Evolutionary conservation across 1,140 invertebrate genomes (phyloP).

Genomic region (Aphaenogaster floridana): DNA sequence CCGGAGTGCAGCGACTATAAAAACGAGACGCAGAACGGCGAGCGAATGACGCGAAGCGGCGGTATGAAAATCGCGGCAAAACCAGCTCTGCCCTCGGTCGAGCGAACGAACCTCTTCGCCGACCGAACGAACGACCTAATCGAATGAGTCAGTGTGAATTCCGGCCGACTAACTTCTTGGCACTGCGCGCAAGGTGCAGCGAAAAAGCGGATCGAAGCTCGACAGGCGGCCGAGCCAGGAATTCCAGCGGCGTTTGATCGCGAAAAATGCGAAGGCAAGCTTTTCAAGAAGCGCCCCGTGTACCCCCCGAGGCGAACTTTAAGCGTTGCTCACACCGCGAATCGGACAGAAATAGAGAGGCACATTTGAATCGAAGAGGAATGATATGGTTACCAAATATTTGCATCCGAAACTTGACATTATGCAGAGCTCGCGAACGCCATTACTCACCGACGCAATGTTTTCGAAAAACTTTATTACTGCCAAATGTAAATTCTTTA

Average conservation of each 20-base stretch:
- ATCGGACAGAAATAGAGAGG: slow-evolving; percentile 15
- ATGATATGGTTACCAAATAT: neutral
- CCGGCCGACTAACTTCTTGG: slow-evolving; percentile 64
- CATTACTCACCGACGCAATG: neutral
- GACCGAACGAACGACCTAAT: slow-evolving; percentile 55
- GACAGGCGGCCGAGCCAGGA: slow-evolving; percentile 52
- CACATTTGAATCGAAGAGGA: neutral
- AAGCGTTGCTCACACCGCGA: slow-evolving; percentile 41
- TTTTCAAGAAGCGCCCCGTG: slow-evolving; percentile 46
- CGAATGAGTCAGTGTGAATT: slow-evolving; percentile 65
- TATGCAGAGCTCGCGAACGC: neutral
- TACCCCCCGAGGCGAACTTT: neutral
- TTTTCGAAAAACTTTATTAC: neutral
- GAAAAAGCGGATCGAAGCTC: slow-evolving; percentile 63
- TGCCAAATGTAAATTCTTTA: neutral
- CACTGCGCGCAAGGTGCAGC: slow-evolving; percentile 53
- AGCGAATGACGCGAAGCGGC: slow-evolving; percentile 27
- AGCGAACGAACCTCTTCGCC: slow-evolving; percentile 33
- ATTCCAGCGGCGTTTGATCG: slow-evolving; percentile 64
- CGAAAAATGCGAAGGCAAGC: slow-evolving; percentile 64
- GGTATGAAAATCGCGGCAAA: slow-evolving; percentile 59
- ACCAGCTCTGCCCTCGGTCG: slow-evolving; percentile 51
- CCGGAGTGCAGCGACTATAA: slow-evolving; percentile 8
- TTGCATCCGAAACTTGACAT: slow-evolving; percentile 15
- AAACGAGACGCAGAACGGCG: slow-evolving; percentile 38